Evolutionary conservation across 2,797 vertebrate genomes (phyloP), one percentile per base, ranked within the genome.

Genomic region (Eospalax fontanierii): DNA sequence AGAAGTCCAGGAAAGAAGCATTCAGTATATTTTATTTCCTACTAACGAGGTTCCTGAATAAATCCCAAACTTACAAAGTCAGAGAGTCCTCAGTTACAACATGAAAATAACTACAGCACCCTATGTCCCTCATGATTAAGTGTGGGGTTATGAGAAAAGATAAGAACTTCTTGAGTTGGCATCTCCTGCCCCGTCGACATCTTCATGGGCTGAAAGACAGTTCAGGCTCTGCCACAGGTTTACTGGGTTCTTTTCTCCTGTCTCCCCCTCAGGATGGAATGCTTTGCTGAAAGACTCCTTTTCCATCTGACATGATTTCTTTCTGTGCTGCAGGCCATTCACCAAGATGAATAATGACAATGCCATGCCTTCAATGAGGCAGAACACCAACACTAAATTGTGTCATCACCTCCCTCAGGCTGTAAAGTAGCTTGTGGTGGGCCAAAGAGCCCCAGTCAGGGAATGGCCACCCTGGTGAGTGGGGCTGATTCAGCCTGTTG

Each of bases 371-470:
- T 98, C 98, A 96, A 97, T 98, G 98, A 98, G 97, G 98, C 98
- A 99, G 98, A 99, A 99, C 99, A 99, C 98, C 98, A 98, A 98
- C 98, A 98, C 99, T 99, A 99, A 99, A 99, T 99, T 99, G 99
- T 99, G 99, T 99, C 99, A 99, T 99, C 99, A 85, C 99, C 98
- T 98, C 97, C 97, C 98, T 97, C 98, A 98, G 98, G 98, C 98
- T 94, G 97, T 99, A 98, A 99, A 99, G 99, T 99, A 99, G 98
- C 97, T 98, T 97, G 98, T 91, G 97, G 96, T 94, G 96, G 97
- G 97, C 98, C 98, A 98, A 98, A 98, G 98, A 98, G 98, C 98
- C 19, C 99, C 98, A 97, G 96, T 91, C 89, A 98, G 93, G 94
- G 91, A 93, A 96, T 95, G 97, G 98, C 97, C 98, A 97, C 98